phyloP scores from a whole-genome alignment of 1,140 invertebrate species.

The Aphelinus certus region DNA sequence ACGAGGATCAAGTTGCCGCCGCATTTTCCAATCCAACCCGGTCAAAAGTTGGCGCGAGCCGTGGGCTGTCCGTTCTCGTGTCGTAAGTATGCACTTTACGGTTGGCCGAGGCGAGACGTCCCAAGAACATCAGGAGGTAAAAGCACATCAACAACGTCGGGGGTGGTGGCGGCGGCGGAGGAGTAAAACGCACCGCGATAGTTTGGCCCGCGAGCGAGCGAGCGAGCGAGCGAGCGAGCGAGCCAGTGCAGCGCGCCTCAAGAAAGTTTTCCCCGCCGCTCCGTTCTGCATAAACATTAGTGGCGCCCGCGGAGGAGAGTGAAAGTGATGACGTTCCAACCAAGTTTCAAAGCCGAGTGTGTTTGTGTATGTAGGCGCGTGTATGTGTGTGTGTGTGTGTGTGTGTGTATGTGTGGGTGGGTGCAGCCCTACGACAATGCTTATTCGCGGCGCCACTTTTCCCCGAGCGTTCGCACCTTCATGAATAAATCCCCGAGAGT shows the following conservation, averaged over 20 bases:
- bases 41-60: too few species aligned
- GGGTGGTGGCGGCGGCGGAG: too few species aligned
- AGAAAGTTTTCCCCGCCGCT: constrained; percentile 61
- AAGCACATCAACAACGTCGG: constrained; percentile 8
- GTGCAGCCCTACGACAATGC: constrained; percentile 13
- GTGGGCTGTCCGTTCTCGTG: too few species aligned
- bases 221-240: constrained; percentile 15
- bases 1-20: too few species aligned
- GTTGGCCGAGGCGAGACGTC: background rate
- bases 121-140: constrained; percentile 33
- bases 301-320: constrained; percentile 50
- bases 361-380: background rate
- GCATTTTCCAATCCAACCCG: too few species aligned
- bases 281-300: constrained; percentile 64
- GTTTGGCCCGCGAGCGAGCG: background rate
- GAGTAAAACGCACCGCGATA: too few species aligned
- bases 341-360: constrained; percentile 49
- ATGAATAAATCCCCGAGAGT: constrained; percentile 21
- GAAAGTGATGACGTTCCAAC: constrained; percentile 60
- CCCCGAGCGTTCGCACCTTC: constrained; percentile 15
- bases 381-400: background rate
- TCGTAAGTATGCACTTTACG: too few species aligned
- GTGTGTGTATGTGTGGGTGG: background rate
- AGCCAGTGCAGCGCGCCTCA: constrained; percentile 44
- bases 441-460: constrained; percentile 7